phyloP scores from a whole-genome alignment of 23 tunicate genomes.

The Ciona savignyi region DNA sequence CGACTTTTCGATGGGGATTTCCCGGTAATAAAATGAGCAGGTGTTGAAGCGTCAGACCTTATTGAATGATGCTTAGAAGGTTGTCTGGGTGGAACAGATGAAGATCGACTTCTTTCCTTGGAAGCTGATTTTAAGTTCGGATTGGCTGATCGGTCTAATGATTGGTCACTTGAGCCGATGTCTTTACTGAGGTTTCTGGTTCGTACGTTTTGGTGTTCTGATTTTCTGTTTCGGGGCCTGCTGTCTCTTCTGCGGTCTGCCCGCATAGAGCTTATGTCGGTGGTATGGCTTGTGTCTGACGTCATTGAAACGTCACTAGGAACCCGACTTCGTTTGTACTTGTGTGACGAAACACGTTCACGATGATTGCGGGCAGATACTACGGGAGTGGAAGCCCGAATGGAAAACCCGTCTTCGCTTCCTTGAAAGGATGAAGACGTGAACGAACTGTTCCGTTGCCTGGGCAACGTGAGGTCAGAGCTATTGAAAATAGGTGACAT shows the following conservation, averaged over 20 bases:
- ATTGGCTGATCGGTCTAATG: background rate
- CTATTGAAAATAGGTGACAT: too few species aligned
- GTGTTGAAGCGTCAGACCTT: constrained; percentile 13
- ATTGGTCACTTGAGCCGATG: background rate
- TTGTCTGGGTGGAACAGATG: constrained; percentile 42
- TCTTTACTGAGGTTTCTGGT: background rate
- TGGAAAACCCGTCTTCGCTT: background rate
- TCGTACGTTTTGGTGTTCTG: background rate
- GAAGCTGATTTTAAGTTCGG: background rate
- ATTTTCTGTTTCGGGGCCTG: background rate
- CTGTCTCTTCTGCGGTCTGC: background rate
- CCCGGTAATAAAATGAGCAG: constrained; percentile 9
- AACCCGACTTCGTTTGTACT: background rate
- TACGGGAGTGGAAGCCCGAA: too few species aligned
- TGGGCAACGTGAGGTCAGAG: background rate
- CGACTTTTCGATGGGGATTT: background rate
- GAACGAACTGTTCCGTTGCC: background rate
- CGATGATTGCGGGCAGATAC: too few species aligned
- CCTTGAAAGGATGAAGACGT: background rate
- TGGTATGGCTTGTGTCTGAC: background rate
- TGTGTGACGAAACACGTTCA: background rate
- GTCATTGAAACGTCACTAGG: background rate
- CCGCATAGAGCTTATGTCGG: background rate
- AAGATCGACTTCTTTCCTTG: constrained; percentile 15
- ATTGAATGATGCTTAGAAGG: background rate